Conservation (phyloP, 1,140 invertebrate species). For the Heterodera carotae region DNA sequence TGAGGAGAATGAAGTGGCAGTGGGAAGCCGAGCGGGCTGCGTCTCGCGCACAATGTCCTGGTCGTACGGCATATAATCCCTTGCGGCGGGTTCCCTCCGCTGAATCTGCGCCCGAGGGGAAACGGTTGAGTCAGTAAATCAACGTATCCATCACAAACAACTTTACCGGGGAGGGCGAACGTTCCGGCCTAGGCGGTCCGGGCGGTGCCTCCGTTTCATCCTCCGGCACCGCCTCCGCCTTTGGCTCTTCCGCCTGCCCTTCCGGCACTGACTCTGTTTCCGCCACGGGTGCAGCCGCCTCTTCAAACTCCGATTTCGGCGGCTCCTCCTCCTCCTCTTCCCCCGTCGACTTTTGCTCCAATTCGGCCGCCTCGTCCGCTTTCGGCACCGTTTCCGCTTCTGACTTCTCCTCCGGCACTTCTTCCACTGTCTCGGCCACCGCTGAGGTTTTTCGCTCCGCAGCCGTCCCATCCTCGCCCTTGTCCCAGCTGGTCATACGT, state of each 20-base stretch:
- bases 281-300: constrained; percentile 27
- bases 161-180: constrained; percentile 57
- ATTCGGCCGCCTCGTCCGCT: not conserved
- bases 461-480: constrained; percentile 13
- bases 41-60: constrained; percentile 56
- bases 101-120: constrained; percentile 32
- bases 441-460: constrained; percentile 23
- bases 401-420: constrained; percentile 22
- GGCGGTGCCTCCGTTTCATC: constrained; percentile 37
- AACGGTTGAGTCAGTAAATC: constrained; percentile 11
- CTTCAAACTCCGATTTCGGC: constrained; percentile 38
- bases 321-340: constrained; percentile 31
- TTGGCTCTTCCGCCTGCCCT: constrained; percentile 44
- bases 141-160: no score
- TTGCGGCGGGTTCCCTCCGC: constrained; percentile 40
- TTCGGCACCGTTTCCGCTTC: not conserved
- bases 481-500: constrained; percentile 29
- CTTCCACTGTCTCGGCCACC: constrained; percentile 26
- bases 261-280: constrained; percentile 33
- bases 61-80: constrained; percentile 62
- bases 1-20: constrained; percentile 57
- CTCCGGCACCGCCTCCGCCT: constrained; percentile 39
- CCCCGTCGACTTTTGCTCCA: not conserved
- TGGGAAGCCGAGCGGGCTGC: constrained; percentile 56
- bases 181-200: constrained; percentile 30